Percentiles rank a stretch among this genome's conserved stretches.
phyloP scores from a whole-genome alignment of 2,113 vertebrate species.

The Psittacara wagleri region DNA sequence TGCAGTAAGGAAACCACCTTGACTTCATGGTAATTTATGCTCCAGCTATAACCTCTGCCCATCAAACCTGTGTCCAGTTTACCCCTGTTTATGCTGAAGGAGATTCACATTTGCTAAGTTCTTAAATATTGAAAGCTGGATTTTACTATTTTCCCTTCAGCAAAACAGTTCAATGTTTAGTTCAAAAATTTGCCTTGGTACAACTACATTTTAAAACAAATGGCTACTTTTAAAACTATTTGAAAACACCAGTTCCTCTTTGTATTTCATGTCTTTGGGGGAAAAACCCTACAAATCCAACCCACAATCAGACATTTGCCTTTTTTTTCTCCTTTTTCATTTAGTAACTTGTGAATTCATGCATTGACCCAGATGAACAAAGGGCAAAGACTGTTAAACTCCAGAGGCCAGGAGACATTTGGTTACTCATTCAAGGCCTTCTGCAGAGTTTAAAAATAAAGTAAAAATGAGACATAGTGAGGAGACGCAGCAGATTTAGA shows the following conservation, averaged over 20 bases:
- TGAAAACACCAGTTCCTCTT: not conserved
- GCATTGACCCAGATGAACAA: slow-evolving; percentile 32
- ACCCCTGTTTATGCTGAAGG: fast-evolving
- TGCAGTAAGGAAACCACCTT: not conserved
- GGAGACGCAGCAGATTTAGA: not conserved
- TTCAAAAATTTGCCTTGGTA: not conserved
- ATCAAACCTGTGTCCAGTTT: not conserved
- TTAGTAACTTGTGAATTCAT: slow-evolving; percentile 58
- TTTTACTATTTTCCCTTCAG: not conserved
- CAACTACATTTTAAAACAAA: slow-evolving; percentile 16
- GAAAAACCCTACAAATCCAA: not conserved
- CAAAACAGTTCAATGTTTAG: not conserved
- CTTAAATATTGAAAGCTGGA: not conserved
- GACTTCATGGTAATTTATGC: not conserved
- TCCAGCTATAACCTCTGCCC: not conserved
- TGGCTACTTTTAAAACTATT: not conserved
- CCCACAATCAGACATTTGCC: not conserved
- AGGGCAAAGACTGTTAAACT: slow-evolving; percentile 53
- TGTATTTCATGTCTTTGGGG: not conserved
- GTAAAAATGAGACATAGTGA: not conserved
- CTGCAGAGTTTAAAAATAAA: slow-evolving; percentile 1
- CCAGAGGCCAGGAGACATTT: slow-evolving; percentile 53
- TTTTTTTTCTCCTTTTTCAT: slow-evolving; percentile 20
- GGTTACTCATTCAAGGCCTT: slow-evolving; percentile 49
- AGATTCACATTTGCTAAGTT: not conserved